A percentile compares a stretch with the other conserved stretches of the same genome.
Conservation (phyloP, 2,888 invertebrate species). For the Drepanosiphum platanoidis region DNA sequence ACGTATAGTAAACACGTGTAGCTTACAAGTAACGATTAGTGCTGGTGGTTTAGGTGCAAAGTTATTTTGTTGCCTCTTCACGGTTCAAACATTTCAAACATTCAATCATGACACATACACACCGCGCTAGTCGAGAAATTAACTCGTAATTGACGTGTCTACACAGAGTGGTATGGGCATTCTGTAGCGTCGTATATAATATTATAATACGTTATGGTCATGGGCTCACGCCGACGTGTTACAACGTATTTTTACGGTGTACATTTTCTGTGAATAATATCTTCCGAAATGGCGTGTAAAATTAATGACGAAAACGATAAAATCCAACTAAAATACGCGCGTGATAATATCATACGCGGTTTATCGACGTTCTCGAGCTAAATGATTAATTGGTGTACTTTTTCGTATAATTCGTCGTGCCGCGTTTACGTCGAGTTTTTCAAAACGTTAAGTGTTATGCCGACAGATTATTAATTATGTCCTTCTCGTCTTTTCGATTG, state of each 20-base stretch:
- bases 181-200: not conserved
- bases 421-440: too few relatives aligned
- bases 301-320: not conserved
- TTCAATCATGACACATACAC: not conserved
- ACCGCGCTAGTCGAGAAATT: not conserved
- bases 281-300: too few relatives aligned
- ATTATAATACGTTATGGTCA: not conserved
- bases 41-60: not conserved
- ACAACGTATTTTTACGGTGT: not conserved
- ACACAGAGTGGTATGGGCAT: not conserved
- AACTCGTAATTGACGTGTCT: not conserved
- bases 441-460: not conserved
- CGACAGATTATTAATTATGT: constrained; percentile 25
- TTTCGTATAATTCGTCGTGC: not conserved
- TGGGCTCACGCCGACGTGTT: not conserved
- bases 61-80: too few relatives aligned
- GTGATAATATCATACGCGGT: too few relatives aligned
- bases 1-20: not conserved
- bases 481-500: not conserved
- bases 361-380: not conserved
- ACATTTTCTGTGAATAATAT: too few relatives aligned
- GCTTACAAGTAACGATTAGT: not conserved
- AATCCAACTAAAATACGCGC: not conserved
- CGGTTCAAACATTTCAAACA: too few relatives aligned
- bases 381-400: not conserved